Percentiles rank a stretch among this genome's conserved stretches.
Evolutionary conservation across 2,797 vertebrate genomes (phyloP).

Genomic region (Micropoecilia bifurca): DNA sequence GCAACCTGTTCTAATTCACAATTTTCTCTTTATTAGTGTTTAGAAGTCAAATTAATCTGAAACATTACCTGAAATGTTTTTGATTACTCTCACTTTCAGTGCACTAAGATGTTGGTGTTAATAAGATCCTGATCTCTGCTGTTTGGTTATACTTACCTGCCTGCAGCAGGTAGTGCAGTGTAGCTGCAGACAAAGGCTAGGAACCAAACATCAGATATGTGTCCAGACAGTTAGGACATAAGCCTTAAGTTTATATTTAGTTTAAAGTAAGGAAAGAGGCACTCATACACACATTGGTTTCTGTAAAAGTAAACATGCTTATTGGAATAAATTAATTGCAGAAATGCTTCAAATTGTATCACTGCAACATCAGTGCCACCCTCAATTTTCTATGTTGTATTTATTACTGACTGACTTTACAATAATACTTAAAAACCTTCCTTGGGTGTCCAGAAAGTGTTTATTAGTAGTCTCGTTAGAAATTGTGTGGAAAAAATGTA

Average conservation of each 20-base stretch:
- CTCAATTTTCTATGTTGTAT: conserved; percentile 22
- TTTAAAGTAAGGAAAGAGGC: neutral
- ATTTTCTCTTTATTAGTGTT: neutral
- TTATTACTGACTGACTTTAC: neutral
- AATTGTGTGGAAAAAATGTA: neutral
- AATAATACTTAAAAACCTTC: neutral
- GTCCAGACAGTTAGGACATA: neutral
- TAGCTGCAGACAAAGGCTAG: neutral
- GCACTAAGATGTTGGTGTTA: neutral
- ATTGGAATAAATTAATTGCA: neutral
- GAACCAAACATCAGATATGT: neutral
- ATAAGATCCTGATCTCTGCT: neutral
- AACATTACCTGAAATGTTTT: neutral
- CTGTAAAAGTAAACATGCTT: neutral
- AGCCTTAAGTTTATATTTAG: neutral
- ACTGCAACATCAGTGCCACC: conserved; percentile 10
- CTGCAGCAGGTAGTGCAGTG: neutral
- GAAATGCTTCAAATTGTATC: neutral
- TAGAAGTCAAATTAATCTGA: neutral
- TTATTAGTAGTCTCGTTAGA: neutral
- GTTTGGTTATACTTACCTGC: neutral
- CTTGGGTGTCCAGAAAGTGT: neutral
- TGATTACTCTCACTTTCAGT: neutral
- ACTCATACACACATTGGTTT: neutral
- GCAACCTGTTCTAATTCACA: neutral